Conservation (phyloP, 1,140 invertebrate genomes). For the Cephus cinctus region DNA sequence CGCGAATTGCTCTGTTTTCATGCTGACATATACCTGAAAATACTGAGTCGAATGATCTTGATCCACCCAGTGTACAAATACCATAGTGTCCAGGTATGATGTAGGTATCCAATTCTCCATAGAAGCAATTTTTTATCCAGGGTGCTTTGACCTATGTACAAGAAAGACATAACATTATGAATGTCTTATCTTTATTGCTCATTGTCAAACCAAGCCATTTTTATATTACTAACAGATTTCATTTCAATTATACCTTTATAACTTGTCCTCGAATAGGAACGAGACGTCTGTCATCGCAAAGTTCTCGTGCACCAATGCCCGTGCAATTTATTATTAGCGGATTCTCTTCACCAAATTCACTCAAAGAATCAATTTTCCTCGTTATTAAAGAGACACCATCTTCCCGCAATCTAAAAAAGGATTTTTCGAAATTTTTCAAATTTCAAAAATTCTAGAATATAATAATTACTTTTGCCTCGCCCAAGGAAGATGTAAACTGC, state of each 20-base stretch:
- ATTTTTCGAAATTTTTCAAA: constrained; percentile 1
- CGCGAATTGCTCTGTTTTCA: constrained; percentile 72
- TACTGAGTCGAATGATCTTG: constrained; percentile 77
- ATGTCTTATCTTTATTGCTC: no score
- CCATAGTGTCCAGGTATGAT: constrained; percentile 75
- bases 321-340: constrained; percentile 88
- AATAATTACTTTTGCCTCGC: constrained; percentile 60
- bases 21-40: constrained; percentile 67
- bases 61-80: constrained; percentile 80
- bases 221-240: no score
- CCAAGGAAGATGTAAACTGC: constrained; percentile 74
- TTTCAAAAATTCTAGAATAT: no score
- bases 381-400: constrained; percentile 60
- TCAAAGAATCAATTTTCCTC: constrained; percentile 62
- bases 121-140: constrained; percentile 87
- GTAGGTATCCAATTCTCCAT: constrained; percentile 81
- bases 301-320: constrained; percentile 75
- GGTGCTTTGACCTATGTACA: constrained; percentile 72
- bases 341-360: constrained; percentile 62
- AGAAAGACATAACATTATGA: no score
- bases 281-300: constrained; percentile 75
- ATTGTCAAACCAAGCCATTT: no score
- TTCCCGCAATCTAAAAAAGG: constrained; percentile 55
- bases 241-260: constrained; percentile 71
- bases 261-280: constrained; percentile 89